phyloP scores from a whole-genome alignment of 1,140 invertebrate species.

The Diachasmimorpha longicaudata region DNA sequence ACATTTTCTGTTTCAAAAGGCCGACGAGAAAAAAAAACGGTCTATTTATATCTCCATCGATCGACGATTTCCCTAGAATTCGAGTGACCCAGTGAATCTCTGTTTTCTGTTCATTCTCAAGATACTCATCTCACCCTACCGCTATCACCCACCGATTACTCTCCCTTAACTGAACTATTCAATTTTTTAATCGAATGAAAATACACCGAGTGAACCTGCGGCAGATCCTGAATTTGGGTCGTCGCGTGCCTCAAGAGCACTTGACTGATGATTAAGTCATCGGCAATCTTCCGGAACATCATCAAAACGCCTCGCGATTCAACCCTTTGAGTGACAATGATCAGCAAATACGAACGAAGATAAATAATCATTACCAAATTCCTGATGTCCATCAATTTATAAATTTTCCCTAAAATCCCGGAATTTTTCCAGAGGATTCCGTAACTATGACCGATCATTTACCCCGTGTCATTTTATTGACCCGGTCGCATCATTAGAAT shows the following conservation, averaged over 20 bases:
- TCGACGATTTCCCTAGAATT: background rate
- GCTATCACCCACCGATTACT: background rate
- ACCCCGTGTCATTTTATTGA: too few species aligned
- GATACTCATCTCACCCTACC: background rate
- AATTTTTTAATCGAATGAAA: slow-evolving; percentile 47
- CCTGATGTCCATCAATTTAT: too few species aligned
- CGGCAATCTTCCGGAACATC: slow-evolving; percentile 69
- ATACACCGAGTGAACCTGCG: slow-evolving; percentile 78
- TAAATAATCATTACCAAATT: too few species aligned
- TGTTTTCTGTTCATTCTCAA: background rate
- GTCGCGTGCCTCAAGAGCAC: slow-evolving; percentile 74
- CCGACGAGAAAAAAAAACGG: background rate
- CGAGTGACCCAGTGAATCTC: background rate
- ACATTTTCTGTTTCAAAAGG: background rate
- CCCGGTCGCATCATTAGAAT: too few species aligned
- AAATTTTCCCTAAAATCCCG: too few species aligned
- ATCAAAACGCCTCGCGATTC: slow-evolving; percentile 51
- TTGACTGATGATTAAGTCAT: slow-evolving; percentile 75
- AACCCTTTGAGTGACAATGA: background rate
- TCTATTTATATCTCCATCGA: background rate
- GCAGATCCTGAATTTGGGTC: slow-evolving; percentile 76
- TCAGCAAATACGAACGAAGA: too few species aligned
- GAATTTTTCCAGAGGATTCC: too few species aligned
- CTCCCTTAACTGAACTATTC: too few species aligned
- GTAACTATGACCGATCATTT: too few species aligned